Conservation (phyloP, 2,113 vertebrate species). For the Ammospiza nelsoni region DNA sequence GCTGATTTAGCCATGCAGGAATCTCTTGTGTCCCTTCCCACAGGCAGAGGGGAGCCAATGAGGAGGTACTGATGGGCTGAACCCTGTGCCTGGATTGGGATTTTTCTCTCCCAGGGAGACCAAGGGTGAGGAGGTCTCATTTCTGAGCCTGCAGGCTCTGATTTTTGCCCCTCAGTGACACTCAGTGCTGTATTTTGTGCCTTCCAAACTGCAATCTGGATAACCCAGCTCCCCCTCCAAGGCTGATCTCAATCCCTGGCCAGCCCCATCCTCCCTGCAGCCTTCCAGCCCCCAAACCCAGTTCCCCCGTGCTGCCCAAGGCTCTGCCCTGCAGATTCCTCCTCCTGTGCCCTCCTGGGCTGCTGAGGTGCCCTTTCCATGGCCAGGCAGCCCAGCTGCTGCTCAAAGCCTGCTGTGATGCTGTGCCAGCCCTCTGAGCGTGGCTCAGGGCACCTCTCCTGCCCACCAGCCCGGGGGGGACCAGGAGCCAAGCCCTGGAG, state of each 20-base stretch:
- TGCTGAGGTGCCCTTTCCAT: accelerated
- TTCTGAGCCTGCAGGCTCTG: neutral
- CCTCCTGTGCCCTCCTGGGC: accelerated
- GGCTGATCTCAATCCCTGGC: accelerated
- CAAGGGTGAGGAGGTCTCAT: accelerated
- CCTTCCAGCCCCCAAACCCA: neutral
- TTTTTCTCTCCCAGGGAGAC: neutral
- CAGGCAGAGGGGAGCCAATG: neutral
- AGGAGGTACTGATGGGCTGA: neutral
- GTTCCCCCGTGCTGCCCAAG: neutral
- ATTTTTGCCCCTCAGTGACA: neutral
- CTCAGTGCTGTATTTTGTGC: neutral
- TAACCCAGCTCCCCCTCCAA: accelerated
- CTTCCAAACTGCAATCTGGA: neutral
- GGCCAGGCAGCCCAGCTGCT: neutral
- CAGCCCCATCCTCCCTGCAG: neutral
- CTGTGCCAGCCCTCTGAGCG: neutral
- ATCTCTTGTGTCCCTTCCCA: accelerated
- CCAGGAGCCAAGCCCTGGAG: neutral
- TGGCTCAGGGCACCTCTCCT: neutral
- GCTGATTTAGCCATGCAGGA: neutral
- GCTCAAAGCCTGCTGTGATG: neutral
- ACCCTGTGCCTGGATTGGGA: accelerated
- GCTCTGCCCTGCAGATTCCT: neutral
- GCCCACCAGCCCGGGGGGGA: neutral